Evolutionary conservation across 1,140 invertebrate genomes (phyloP), one percentile per base, ranked within the genome.

Genomic region (Lasioglossum albipes): DNA sequence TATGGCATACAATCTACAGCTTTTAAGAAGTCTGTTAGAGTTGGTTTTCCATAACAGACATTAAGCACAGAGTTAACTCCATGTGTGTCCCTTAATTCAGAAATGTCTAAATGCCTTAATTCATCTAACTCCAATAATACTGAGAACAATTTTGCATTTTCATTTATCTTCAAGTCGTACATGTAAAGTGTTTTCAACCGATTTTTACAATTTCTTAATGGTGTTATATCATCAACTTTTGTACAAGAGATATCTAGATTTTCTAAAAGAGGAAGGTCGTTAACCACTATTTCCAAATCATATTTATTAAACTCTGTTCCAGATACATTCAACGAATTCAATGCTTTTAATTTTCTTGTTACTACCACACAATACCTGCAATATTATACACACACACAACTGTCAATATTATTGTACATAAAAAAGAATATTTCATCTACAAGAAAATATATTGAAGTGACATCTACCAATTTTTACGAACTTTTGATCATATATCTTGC

Each of bases 181-280:
- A 96, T 95, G 54, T 93, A 94, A 59, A 96, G 89, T 69, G 94
- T 94, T 87, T 94, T 95, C 41, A 96, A 89, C 72, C 95, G 94
- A 81, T 95, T 92, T 90, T 94, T 95, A 85, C 95, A 95, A 82
- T 95, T 95, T 79, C 91, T 92, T 22, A 97, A 90, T 3, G 96
- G 95, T 62, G 94, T 94, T 83, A 97, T 95, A 91, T 96, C 95
- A 83, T 94, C 94, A 27, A 97, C 95, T 81, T 93, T 91, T 42
- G 96, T 97, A 75, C 94, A 94, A 52, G 96, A 97, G 82, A 97
- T 96, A 88, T 97, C 95, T 54, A 97, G 89, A 87, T 91, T 95
- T 89, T 96, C 95, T 67, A 97, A 91, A 76, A 94, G 90, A 36
- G 94, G 95, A 71, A 97, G 93, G 93, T 97, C 95, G 87, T 96